Base-by-base conservation (phyloP, 2,888 invertebrate genomes). In the Spilarctia lutea region DNA sequence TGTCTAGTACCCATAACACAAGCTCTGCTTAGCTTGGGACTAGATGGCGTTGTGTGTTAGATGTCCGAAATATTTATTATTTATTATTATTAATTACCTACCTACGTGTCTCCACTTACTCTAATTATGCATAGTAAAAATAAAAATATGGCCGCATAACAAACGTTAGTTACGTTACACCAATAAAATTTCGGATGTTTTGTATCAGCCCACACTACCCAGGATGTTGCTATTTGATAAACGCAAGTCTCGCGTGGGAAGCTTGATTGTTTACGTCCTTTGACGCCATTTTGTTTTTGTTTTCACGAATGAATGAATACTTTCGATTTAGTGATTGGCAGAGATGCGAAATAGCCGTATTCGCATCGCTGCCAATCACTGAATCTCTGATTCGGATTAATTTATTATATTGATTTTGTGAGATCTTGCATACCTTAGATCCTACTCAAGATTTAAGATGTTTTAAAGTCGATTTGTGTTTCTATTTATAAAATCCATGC, bases 211-310 rank as follows among this genome's bases (percentile, higher is more conserved):
- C 86, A 86, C 89, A 78, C 82, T 42, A 81, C 81, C 84, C 90
- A 88, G 91, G 91, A 91, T 90, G 90, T 90, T 85, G 85, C 85
- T 87, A 88, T 87, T 84, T 89, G 89, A 90, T 90, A 87, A 86
- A 84, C 83, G 84, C 86, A 84, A 85, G 86, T 86, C 84, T 80
- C 81, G 90, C 90, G 92, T 91, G 91, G 91, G 92, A 88, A 88
- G 77, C 81, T 81, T 88, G 88, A 88, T 90, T 91, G 89, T 91
- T 90, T 89, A 88, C 91, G 90, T 90, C 89, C 91, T 89, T 87
- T 88, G 82, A 78, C 83, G 85, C 84, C 85, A 86, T 85, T 81
- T 87, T 88, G 86, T 88, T 88, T 87, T 84, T 84, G 82, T 88
- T 89, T 88, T 85, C 81, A 85, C 84, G 82, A 87, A 83, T 84